A percentile compares a stretch with the other conserved stretches of the same genome.
These are phyloP conservation scores for Coracias cyanogaster DNA, from an alignment of 2,797 vertebrate species.

Conservation along the genomic window DNA sequence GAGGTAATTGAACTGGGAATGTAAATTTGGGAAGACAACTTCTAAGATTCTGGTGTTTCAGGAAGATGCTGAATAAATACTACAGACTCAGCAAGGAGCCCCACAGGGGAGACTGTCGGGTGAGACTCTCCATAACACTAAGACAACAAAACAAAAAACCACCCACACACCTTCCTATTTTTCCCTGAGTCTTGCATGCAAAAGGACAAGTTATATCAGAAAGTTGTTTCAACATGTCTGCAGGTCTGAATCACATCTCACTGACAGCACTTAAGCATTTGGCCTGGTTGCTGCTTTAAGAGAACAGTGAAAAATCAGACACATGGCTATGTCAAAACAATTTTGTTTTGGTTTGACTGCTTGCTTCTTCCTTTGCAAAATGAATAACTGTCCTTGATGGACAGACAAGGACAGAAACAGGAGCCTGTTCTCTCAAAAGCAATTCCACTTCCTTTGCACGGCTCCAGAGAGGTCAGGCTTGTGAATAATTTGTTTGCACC, in stretches of 20 bases:
- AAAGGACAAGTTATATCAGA: background rate
- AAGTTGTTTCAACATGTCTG: background rate
- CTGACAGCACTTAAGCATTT: rapidly evolving
- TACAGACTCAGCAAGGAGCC: background rate
- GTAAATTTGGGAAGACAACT: conserved; percentile 29
- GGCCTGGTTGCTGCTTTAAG: background rate
- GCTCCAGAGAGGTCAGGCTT: background rate
- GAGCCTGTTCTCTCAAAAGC: background rate
- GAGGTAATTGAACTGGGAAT: background rate
- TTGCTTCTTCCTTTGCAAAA: background rate
- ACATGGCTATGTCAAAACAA: rapidly evolving
- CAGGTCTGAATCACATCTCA: background rate
- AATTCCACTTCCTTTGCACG: background rate
- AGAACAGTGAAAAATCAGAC: background rate
- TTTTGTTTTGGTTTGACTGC: background rate
- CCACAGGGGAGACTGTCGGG: background rate
- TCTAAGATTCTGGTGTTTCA: background rate
- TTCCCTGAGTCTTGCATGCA: background rate
- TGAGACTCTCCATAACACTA: background rate
- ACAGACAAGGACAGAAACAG: background rate
- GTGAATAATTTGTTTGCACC: background rate
- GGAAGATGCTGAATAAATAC: background rate
- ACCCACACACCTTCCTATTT: background rate
- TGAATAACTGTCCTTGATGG: background rate
- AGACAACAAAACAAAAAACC: background rate